phyloP scores from a whole-genome alignment of 2,113 vertebrate genomes.

The Corythaixoides concolor region DNA sequence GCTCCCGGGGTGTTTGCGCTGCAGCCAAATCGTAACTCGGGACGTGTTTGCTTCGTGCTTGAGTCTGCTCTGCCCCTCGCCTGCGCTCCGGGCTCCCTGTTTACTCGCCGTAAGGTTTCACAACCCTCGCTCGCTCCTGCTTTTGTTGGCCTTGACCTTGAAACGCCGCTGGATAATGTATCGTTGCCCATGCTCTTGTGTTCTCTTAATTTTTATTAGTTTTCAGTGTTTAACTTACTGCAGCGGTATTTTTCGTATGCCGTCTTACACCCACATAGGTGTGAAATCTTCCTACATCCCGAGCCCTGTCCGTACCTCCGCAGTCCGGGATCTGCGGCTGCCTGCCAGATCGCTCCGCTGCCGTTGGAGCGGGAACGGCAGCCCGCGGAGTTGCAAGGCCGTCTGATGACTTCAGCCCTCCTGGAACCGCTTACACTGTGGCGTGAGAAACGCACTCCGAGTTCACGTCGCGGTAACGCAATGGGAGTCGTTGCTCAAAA shows the following conservation, averaged over 20 bases:
- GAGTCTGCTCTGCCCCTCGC: background rate
- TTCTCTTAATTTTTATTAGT: background rate
- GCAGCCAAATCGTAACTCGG: background rate
- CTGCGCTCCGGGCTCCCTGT: background rate
- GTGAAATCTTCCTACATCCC: background rate
- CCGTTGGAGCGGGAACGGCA: background rate
- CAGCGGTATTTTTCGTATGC: background rate
- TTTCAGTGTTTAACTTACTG: rapidly evolving
- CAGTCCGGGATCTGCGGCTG: background rate
- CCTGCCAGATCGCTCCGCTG: background rate
- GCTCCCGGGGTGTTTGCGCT: background rate
- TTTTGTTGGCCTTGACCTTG: background rate
- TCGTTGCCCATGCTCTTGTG: rapidly evolving
- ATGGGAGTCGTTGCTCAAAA: rapidly evolving
- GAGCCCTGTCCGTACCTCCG: rapidly evolving
- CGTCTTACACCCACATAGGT: rapidly evolving
- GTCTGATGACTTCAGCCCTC: background rate
- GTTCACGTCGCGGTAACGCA: background rate
- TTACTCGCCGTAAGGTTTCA: background rate
- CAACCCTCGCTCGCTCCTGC: background rate
- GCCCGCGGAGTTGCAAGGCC: rapidly evolving
- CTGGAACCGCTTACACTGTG: background rate
- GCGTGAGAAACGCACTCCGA: rapidly evolving
- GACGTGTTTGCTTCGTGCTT: background rate
- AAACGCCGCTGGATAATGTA: rapidly evolving